These are phyloP conservation scores for Acanthosepion esculentum DNA, from an alignment of 2,888 invertebrate species.

Conservation along the genomic window DNA sequence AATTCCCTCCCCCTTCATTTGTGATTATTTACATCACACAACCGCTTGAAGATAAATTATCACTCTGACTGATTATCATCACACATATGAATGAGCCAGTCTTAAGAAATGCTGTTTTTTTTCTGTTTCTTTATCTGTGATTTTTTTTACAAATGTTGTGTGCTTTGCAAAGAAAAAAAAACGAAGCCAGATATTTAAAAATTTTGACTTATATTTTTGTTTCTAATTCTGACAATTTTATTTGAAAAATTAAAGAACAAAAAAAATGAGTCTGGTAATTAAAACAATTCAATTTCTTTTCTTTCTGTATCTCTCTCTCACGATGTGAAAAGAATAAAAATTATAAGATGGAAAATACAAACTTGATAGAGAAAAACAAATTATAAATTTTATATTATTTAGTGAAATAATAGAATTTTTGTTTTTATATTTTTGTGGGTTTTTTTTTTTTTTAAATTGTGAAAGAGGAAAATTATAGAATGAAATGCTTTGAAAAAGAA, in stretches of 20 bases:
- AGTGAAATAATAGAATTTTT: too few relatives aligned
- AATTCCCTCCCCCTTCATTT: not conserved
- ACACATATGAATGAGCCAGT: not conserved
- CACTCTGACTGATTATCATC: not conserved
- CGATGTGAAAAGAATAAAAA: too few relatives aligned
- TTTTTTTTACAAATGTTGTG: not conserved
- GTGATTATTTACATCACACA: not conserved
- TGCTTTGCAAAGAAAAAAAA: not conserved
- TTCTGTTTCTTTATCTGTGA: not conserved
- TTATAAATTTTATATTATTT: too few relatives aligned
- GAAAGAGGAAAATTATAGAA: too few relatives aligned
- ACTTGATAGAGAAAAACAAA: too few relatives aligned
- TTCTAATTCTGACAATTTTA: not conserved
- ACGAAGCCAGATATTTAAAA: not conserved
- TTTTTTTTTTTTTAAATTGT: too few relatives aligned
- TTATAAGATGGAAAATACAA: too few relatives aligned
- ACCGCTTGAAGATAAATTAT: not conserved
- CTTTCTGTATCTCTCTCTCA: not conserved
- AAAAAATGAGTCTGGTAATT: not conserved
- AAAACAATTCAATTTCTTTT: not conserved
- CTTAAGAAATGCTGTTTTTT: not conserved
- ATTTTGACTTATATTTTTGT: not conserved
- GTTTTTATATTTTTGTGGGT: too few relatives aligned
- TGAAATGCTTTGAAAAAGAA: too few relatives aligned
- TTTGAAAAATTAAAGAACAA: not conserved